phyloP scores from a whole-genome alignment of 2,888 invertebrate species.

The Deladenus siricidicola region DNA sequence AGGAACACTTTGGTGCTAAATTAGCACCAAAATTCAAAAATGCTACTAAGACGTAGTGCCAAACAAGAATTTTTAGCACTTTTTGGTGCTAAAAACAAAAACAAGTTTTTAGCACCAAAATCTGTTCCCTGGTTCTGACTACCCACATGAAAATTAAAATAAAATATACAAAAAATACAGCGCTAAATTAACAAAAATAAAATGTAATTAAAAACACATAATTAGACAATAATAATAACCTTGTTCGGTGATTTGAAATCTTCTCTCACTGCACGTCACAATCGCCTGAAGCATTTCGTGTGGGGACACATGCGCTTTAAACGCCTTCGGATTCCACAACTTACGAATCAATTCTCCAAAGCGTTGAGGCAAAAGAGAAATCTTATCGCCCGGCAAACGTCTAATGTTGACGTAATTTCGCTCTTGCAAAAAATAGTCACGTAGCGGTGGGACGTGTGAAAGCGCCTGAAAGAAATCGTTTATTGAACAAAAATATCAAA shows the following conservation, averaged over 20 bases:
- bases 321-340: slow-evolving; percentile 96
- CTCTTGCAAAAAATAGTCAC: slow-evolving; percentile 89
- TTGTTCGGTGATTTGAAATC: slow-evolving; percentile 97
- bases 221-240: slow-evolving; percentile 60
- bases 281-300: slow-evolving; percentile 90
- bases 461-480: slow-evolving; percentile 65
- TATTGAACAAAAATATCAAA: not conserved
- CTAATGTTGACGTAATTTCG: slow-evolving; percentile 75
- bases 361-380: slow-evolving; percentile 74
- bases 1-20: no score
- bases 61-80: no score
- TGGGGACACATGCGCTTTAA: slow-evolving; percentile 97
- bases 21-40: no score
- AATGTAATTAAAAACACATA: not conserved
- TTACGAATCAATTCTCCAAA: slow-evolving; percentile 62
- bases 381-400: slow-evolving; percentile 88
- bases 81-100: no score
- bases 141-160: no score
- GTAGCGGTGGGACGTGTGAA: slow-evolving; percentile 83
- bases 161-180: slow-evolving; percentile 1
- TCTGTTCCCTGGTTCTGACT: no score
- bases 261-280: slow-evolving; percentile 89
- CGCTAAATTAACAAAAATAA: not conserved
- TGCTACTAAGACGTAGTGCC: no score
- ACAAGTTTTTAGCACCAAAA: no score